Evolutionary conservation across 2,113 vertebrate species (phyloP).

Genomic region (Heteronetta atricapilla): DNA sequence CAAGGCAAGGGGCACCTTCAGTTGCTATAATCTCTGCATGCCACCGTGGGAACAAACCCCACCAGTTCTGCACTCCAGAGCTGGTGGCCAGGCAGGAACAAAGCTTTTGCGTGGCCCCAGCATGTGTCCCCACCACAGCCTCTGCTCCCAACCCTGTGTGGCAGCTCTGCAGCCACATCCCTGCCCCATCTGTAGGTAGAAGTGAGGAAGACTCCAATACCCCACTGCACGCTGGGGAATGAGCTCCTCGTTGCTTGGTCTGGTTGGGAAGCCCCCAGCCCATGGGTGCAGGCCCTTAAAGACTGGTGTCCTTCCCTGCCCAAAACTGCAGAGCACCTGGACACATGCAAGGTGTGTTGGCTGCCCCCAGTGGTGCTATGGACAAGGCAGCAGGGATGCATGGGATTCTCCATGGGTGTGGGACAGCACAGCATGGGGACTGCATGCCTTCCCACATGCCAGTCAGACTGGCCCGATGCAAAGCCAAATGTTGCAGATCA

Average conservation of each 20-base stretch:
- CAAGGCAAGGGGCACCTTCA: neutral
- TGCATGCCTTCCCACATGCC: rapidly evolving
- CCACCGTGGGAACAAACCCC: neutral
- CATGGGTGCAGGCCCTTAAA: neutral
- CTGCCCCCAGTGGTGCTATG: neutral
- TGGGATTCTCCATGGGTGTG: neutral
- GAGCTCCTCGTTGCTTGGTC: rapidly evolving
- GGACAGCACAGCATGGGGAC: neutral
- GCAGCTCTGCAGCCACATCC: neutral
- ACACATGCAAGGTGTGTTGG: neutral
- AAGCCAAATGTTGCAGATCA: neutral
- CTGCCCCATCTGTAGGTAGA: rapidly evolving
- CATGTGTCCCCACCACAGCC: neutral
- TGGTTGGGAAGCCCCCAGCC: neutral
- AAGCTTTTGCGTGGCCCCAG: too few species aligned
- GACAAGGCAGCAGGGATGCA: neutral
- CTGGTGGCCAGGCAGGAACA: neutral
- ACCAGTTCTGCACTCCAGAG: rapidly evolving
- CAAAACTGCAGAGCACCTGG: neutral
- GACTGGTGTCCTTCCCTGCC: neutral
- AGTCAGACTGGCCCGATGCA: neutral
- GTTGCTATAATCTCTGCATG: neutral
- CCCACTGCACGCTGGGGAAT: rapidly evolving
- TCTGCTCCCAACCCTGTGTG: rapidly evolving
- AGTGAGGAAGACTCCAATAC: rapidly evolving